Conservation (phyloP, 2,797 vertebrate genomes). For the Tenualosa ilisha region DNA sequence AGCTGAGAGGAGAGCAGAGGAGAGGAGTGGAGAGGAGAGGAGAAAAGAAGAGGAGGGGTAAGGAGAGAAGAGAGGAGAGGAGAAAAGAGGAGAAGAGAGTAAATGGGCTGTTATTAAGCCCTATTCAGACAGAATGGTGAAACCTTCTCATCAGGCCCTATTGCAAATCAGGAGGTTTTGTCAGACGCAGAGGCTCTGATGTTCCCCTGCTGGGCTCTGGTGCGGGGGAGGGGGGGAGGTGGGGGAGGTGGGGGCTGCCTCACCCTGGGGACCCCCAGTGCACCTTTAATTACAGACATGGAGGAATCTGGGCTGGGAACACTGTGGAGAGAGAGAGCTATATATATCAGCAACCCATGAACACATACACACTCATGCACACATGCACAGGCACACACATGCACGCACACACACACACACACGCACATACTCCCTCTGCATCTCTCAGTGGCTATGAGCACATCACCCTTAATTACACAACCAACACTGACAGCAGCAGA, state of each 20-base stretch:
- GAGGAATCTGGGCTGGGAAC: conserved; percentile 39
- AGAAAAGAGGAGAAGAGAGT: neutral
- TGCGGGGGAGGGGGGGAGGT: no score
- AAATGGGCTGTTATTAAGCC: conserved; percentile 31
- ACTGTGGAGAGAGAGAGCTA: conserved; percentile 31
- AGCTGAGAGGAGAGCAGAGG: neutral
- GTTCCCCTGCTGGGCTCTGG: no score
- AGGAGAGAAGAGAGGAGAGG: neutral
- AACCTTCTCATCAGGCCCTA: conserved; percentile 20
- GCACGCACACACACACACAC: no score
- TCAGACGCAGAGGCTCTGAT: conserved; percentile 15
- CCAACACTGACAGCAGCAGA: no score
- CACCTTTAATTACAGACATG: conserved; percentile 49
- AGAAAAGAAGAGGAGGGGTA: no score
- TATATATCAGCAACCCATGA: conserved; percentile 31
- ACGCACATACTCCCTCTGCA: no score
- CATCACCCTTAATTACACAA: no score
- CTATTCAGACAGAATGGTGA: conserved; percentile 24
- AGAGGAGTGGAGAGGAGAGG: neutral
- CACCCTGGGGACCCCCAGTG: conserved; percentile 16
- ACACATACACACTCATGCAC: no score
- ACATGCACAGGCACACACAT: no score
- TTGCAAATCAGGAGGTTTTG: conserved; percentile 48
- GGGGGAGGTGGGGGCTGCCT: neutral
- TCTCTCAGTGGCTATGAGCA: no score